Evolutionary conservation across 2,797 vertebrate genomes (phyloP), one percentile per base, ranked within the genome.

Genomic region (Oophaga sylvatica): DNA sequence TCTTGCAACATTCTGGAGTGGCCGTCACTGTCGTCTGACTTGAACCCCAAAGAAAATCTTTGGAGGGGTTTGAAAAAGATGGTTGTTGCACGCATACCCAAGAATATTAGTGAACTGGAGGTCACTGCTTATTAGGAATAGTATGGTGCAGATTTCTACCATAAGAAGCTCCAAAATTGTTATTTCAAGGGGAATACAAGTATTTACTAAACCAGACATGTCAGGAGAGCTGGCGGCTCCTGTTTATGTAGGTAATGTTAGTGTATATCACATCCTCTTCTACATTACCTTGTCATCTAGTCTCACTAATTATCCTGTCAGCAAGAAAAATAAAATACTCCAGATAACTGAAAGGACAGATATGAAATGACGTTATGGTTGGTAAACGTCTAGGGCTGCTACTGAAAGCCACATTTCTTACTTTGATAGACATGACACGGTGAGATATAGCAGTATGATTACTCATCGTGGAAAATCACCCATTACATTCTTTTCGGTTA

Each of bases 391-490:
- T 31, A 57, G 29, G 59, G 59, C 26, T 22, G 57, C 26, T n/a
- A 80, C 79, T 29, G 59, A 80, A 63, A 65, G 79, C 20, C 10
- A 41, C 22, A 65, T 63, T 63, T 80, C 45, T 63, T 20, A 80
- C 57, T 80, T 80, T 35, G 62, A 80, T 35, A 60, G 31, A 84
- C 57, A 17, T 41, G 22, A 62, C 56, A 35, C 15, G 15, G 35
- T 84, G 83, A 84, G 59, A 76, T 62, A 53, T 63, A 65, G 35
- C 83, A 76, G 59, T 12, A n/a, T 5, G 20, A 45, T 26, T 80
- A 80, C 48, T 80, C 31, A 80, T 78, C 48, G 77, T 12, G 71
- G 57, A 68, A 82, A 82, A 68, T 81, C 67, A 81, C 80, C 62
- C 22, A 56, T 67, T 26, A 65, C n/a, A 68, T 53, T 56, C 48